Percentiles rank a stretch among this genome's conserved stretches.
Conservation (phyloP, 1,140 invertebrate species). For the Drosophila pallidifrons region DNA sequence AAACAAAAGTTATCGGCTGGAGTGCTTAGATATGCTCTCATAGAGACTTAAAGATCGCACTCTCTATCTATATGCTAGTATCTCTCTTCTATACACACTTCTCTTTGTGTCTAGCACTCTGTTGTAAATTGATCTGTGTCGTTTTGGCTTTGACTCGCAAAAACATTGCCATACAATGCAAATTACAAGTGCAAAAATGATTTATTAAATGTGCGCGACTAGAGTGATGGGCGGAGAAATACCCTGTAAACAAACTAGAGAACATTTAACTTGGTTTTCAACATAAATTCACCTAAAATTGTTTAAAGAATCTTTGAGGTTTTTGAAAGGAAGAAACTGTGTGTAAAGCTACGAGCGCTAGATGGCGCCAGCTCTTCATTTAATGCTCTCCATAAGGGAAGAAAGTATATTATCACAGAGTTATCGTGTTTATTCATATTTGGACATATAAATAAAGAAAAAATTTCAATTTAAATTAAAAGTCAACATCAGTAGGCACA, state of each 20-base stretch:
- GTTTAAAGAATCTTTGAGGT: background rate
- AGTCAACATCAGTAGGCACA: no score
- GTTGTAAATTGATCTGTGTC: constrained; percentile 70
- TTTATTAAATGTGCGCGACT: constrained; percentile 33
- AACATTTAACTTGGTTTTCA: no score
- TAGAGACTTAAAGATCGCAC: background rate
- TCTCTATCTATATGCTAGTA: background rate
- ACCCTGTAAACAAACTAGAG: background rate
- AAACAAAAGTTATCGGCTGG: constrained; percentile 18
- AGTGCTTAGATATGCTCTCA: background rate
- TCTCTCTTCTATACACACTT: background rate
- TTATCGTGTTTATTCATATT: no score
- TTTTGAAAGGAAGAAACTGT: background rate
- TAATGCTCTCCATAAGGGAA: no score
- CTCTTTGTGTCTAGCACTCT: constrained; percentile 24
- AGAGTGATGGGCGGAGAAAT: background rate
- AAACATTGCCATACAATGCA: constrained; percentile 63
- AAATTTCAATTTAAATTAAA: no score
- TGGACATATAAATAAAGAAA: background rate
- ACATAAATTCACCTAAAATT: background rate
- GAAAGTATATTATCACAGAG: no score
- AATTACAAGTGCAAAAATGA: constrained; percentile 69
- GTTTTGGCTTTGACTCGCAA: constrained; percentile 54
- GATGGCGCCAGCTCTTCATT: background rate
- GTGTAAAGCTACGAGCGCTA: background rate